Percentiles rank a stretch among this genome's conserved stretches.
phyloP scores from a whole-genome alignment of 2,797 vertebrate genomes.

The Peromyscus nudipes region DNA sequence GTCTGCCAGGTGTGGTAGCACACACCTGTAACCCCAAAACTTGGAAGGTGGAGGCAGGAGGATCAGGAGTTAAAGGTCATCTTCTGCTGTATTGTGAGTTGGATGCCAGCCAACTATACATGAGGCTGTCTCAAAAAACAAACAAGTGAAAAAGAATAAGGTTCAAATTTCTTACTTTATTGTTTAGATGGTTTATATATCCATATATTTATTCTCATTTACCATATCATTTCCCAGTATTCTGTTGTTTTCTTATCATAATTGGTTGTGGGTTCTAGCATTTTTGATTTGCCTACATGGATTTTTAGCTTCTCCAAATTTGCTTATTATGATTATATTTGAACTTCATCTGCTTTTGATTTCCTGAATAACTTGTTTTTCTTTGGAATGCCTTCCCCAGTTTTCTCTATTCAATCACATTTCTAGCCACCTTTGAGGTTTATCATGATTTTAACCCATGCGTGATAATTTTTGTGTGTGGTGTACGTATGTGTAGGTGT shows the following conservation, averaged over 20 bases:
- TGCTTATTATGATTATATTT: background rate
- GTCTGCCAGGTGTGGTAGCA: background rate
- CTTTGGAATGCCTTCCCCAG: background rate
- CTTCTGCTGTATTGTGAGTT: background rate
- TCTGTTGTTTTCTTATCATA: background rate
- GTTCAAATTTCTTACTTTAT: background rate
- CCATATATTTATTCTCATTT: background rate
- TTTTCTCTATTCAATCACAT: conserved; percentile 21
- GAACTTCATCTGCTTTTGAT: conserved; percentile 21
- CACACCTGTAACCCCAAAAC: background rate
- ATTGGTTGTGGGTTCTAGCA: background rate
- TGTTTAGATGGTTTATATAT: background rate
- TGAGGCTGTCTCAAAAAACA: background rate
- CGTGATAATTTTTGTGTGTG: background rate
- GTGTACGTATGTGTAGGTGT: too few relatives aligned
- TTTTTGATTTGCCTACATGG: background rate
- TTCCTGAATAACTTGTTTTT: background rate
- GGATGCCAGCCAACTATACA: background rate
- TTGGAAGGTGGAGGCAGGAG: background rate
- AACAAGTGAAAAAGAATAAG: background rate
- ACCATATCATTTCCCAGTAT: background rate
- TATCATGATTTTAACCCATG: conserved; percentile 21
- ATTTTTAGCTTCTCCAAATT: conserved; percentile 27
- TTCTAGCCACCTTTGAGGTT: conserved; percentile 23
- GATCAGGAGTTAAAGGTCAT: background rate